Conservation (phyloP, 64 coral and sea anemone species). For the Dendrophyllia cribrosa region DNA sequence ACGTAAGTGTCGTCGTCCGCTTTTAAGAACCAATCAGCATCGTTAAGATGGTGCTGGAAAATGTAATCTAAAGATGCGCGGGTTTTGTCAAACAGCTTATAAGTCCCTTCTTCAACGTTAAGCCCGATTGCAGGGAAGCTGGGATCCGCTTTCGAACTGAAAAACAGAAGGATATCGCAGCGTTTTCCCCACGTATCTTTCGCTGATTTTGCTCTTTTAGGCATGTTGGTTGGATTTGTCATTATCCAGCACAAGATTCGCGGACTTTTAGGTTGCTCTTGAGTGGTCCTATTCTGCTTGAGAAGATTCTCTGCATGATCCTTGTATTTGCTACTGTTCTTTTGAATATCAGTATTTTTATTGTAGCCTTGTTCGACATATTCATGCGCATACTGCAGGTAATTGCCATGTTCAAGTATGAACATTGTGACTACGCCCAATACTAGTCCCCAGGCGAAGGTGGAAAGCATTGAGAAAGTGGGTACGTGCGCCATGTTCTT, state of each 20-base stretch:
- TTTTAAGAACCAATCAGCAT: slow-evolving; percentile 85
- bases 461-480: too few species aligned
- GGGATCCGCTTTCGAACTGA: slow-evolving; percentile 72
- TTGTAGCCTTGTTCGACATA: too few species aligned
- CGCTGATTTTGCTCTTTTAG: slow-evolving; percentile 68
- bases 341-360: too few species aligned
- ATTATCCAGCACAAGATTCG: slow-evolving; percentile 75
- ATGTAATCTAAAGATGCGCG: slow-evolving; percentile 69
- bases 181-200: slow-evolving; percentile 87
- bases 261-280: not conserved
- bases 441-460: too few species aligned
- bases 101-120: slow-evolving; percentile 64
- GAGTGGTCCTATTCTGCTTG: too few species aligned
- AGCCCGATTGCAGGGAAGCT: slow-evolving; percentile 67
- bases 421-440: too few species aligned
- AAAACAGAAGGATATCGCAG: slow-evolving; percentile 70
- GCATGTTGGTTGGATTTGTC: slow-evolving; percentile 49
- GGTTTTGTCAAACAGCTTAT: slow-evolving; percentile 70
- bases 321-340: too few species aligned
- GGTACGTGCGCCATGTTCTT: too few species aligned
- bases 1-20: slow-evolving; percentile 84
- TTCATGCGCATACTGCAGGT: too few species aligned
- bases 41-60: slow-evolving; percentile 55
- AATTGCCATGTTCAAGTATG: too few species aligned
- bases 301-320: too few species aligned